Evolutionary conservation across 2,797 vertebrate species (phyloP).

Genomic region (Poecilia velifera): DNA sequence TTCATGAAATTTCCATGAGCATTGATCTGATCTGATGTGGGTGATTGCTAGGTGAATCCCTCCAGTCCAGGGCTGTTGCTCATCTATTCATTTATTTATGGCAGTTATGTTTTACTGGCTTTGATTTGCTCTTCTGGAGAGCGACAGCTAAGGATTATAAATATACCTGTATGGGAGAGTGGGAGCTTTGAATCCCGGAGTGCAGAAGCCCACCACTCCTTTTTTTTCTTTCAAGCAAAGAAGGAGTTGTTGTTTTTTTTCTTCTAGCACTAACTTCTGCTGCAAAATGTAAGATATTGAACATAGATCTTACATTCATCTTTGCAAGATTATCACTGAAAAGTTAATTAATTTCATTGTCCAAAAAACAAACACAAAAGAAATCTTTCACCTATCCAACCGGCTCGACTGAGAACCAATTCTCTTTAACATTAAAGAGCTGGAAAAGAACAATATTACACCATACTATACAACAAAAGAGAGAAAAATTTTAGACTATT

Average conservation of each 20-base stretch:
- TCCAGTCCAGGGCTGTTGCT: constrained; percentile 78
- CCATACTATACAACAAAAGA: not conserved
- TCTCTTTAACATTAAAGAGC: not conserved
- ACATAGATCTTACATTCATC: constrained; percentile 33
- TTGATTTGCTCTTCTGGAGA: constrained; percentile 81
- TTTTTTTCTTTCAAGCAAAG: constrained; percentile 25
- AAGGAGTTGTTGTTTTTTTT: constrained; percentile 17
- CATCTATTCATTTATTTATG: constrained; percentile 84
- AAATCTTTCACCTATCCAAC: not conserved
- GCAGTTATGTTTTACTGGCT: constrained; percentile 82
- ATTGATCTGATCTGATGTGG: constrained; percentile 85
- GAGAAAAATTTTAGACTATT: not conserved
- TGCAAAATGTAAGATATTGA: constrained; percentile 60
- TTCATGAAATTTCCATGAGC: constrained; percentile 88
- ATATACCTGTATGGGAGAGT: constrained; percentile 76
- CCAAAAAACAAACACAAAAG: not conserved
- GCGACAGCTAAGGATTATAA: constrained; percentile 79
- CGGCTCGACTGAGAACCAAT: not conserved
- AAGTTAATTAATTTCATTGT: not conserved
- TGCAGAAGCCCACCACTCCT: constrained; percentile 43
- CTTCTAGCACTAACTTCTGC: constrained; percentile 54
- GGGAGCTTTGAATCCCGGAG: constrained; percentile 67
- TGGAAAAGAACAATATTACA: not conserved
- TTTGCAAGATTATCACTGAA: not conserved
- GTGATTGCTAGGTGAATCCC: constrained; percentile 85